A percentile compares a stretch with the other conserved stretches of the same genome.
Conservation (phyloP, 2,113 vertebrate species). For the Hippolais icterina region DNA sequence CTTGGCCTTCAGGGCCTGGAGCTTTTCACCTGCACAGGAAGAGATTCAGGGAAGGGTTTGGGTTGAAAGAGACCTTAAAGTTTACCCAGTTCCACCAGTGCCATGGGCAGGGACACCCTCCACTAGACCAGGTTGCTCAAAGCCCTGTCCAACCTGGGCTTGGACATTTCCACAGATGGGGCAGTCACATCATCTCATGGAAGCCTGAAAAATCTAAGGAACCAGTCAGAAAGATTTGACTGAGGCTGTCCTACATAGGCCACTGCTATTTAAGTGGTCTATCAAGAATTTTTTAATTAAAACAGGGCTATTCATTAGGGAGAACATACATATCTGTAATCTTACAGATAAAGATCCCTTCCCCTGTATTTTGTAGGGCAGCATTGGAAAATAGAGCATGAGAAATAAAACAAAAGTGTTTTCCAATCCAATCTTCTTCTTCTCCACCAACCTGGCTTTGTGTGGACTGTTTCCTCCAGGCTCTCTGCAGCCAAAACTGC, state of each 20-base stretch:
- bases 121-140: neutral
- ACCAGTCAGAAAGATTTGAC: neutral
- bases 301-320: neutral
- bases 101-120: neutral
- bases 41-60: neutral
- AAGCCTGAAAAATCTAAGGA: neutral
- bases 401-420: neutral
- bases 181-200: neutral
- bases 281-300: neutral
- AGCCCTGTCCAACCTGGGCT: accelerated
- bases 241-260: neutral
- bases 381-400: accelerated
- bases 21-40: slow-evolving; percentile 83
- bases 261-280: neutral
- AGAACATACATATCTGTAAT: neutral
- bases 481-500: slow-evolving; percentile 80
- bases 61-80: neutral
- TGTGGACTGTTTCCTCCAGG: slow-evolving; percentile 63
- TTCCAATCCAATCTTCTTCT: neutral
- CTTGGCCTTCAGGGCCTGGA: slow-evolving; percentile 88
- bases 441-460: slow-evolving; percentile 83
- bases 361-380: neutral
- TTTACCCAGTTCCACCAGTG: neutral
- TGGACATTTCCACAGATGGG: neutral
- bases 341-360: neutral